A percentile compares a stretch with the other conserved stretches of the same genome.
phyloP scores from a whole-genome alignment of 2,888 invertebrate genomes.

The Nomada flava region DNA sequence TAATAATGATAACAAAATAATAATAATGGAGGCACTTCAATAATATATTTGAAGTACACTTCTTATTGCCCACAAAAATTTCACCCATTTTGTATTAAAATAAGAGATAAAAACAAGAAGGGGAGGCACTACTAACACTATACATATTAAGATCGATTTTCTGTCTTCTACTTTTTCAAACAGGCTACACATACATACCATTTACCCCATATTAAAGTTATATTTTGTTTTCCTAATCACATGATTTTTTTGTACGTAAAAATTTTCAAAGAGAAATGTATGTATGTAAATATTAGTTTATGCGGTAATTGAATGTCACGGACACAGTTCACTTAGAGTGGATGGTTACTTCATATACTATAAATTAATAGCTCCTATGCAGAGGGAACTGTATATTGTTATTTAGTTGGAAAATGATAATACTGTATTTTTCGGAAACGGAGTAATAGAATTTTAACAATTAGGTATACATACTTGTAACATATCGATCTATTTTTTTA shows the following conservation, averaged over 20 bases:
- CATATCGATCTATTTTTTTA: slow-evolving; percentile 2
- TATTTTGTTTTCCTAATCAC: too few relatives aligned
- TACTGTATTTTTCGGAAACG: slow-evolving; percentile 47
- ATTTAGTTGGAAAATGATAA: slow-evolving; percentile 10
- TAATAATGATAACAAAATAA: slow-evolving; percentile 16
- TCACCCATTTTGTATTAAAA: neutral
- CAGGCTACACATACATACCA: too few relatives aligned
- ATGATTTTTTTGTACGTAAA: neutral
- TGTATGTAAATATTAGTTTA: slow-evolving; percentile 28
- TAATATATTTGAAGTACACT: neutral
- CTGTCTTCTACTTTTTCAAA: too few relatives aligned
- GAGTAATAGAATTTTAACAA: slow-evolving; percentile 26
- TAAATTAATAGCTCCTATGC: slow-evolving; percentile 13
- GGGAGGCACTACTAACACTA: too few relatives aligned
- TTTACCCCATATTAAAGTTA: too few relatives aligned
- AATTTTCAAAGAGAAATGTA: neutral
- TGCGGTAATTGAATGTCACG: neutral
- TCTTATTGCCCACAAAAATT: neutral
- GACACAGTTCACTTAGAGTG: neutral
- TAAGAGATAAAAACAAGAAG: neutral
- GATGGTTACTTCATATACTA: slow-evolving; percentile 11
- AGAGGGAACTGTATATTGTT: slow-evolving; percentile 12
- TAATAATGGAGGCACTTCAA: slow-evolving; percentile 1
- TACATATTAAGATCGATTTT: too few relatives aligned
- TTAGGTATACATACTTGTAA: neutral